These are phyloP conservation scores for Anguilla marmorata DNA, from an alignment of 2,797 vertebrate species.

Conservation along the genomic window DNA sequence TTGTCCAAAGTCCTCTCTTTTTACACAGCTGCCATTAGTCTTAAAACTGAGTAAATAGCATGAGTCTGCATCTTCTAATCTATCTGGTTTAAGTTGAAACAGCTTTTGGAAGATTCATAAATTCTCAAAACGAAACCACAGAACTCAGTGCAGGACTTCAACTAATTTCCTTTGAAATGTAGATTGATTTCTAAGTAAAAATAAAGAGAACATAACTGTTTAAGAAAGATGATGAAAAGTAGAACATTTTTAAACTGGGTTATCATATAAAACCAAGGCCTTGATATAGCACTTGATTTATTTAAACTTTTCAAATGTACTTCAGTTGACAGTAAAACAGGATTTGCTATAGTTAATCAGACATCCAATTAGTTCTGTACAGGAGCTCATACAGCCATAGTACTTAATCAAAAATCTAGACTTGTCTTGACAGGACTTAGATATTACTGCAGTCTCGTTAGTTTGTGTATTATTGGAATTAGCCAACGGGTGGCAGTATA, in stretches of 20 bases:
- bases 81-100: not conserved
- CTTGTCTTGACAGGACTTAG: not conserved
- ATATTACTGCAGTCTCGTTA: not conserved
- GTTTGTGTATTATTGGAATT: not conserved
- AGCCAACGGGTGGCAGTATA: not conserved
- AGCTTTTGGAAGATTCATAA: not conserved
- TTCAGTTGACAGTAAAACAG: not conserved
- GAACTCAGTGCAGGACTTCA: not conserved
- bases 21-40: not conserved
- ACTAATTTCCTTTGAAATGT: conserved; percentile 17
- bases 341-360: no score
- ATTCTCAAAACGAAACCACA: not conserved
- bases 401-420: not conserved
- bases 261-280: no score
- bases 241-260: not conserved
- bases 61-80: not conserved
- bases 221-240: not conserved
- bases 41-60: not conserved
- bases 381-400: not conserved
- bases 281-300: no score
- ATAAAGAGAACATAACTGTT: not conserved
- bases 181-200: not conserved
- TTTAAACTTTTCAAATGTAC: no score
- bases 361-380: not conserved
- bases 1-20: not conserved